A percentile compares a stretch with the other conserved stretches of the same genome.
Conservation (phyloP, 2,888 invertebrate species). For the Pseudoips prasinana region DNA sequence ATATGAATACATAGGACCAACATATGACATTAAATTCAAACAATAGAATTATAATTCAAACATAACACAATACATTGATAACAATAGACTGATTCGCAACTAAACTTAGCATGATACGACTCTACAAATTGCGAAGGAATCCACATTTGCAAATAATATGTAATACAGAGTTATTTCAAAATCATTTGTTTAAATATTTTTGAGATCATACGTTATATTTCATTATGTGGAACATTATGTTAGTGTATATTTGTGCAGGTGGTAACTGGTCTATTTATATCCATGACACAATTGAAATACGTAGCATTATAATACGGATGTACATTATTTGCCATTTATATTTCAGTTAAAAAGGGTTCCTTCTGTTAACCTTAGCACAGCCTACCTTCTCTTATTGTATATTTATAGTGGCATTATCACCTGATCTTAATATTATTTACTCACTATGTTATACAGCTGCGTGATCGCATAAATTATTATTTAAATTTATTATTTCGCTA, state of each 20-base stretch:
- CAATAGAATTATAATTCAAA: no score
- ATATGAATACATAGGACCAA: no score
- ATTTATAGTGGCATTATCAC: no score
- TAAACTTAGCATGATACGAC: conserved; percentile 13
- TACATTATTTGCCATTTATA: conserved; percentile 11
- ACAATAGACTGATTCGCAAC: conserved; percentile 1
- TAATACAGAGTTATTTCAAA: conserved; percentile 27
- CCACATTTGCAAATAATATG: conserved; percentile 5
- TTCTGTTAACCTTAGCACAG: no score
- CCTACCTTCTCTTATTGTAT: no score
- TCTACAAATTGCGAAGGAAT: conserved; percentile 5
- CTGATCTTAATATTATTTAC: no score
- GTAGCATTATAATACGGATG: conserved; percentile 21
- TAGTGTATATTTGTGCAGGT: conserved; percentile 47
- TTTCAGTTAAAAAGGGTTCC: conserved; percentile 6
- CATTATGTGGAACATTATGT: conserved; percentile 19
- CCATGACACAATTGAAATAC: conserved; percentile 51
- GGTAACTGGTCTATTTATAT: conserved; percentile 57
- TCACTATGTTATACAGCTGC: no score
- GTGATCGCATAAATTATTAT: no score
- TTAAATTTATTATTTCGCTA: no score
- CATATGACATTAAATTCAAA: no score
- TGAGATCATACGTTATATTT: conserved; percentile 13
- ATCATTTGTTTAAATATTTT: conserved; percentile 47
- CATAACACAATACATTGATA: no score